Base-by-base conservation (phyloP, 2,888 invertebrate genomes). In the Perdita meconis region DNA sequence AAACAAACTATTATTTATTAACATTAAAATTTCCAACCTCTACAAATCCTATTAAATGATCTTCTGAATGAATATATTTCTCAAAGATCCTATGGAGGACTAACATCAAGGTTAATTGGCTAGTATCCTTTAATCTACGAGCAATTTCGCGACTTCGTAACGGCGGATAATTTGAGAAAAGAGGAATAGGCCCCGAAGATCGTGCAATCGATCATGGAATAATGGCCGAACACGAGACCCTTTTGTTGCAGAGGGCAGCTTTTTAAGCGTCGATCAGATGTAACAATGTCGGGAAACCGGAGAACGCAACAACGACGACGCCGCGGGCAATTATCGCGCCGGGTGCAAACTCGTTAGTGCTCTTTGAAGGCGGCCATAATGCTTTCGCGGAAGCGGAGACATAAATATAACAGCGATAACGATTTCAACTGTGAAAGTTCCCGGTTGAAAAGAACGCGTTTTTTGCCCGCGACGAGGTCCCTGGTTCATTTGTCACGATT, bases 311-410 rank as follows among this genome's bases (percentile, higher is more conserved):
- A 38, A 60, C 64, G 53, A 30, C 65, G 50, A 47, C 53, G 61
- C 10, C 51, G 64, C 42, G 68, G 77, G 67, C 75, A 84, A 84
- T 84, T 84, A 84, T 84, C 82, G 79, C 77, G 63, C 38, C 75
- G 59, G 79, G 82, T 76, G 84, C 84, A 79, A 84, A 82, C 84
- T 84, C 78, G 78, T 84, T 84, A 84, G 81, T 68, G 77, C 56
- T 74, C 65, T 81, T 84, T 78, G 81, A 80, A 72, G 70, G 63
- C 40, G 70, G 69, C 74, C 78, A 72, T 82, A 69, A 80, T 57
- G 77, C 71, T 77, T 77, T 77, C 75, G 61, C 83, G 81, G 81
- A 84, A 83, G 72, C 56, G 56, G 78, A 75, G 73, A 84, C 78
- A 66, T 67, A 61, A 61, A 71, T 80, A 78, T 67, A n/a, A 59